A percentile compares a stretch with the other conserved stretches of the same genome.
Evolutionary conservation across 2,888 invertebrate genomes (phyloP).

Genomic region (Lasioglossum vierecki): DNA sequence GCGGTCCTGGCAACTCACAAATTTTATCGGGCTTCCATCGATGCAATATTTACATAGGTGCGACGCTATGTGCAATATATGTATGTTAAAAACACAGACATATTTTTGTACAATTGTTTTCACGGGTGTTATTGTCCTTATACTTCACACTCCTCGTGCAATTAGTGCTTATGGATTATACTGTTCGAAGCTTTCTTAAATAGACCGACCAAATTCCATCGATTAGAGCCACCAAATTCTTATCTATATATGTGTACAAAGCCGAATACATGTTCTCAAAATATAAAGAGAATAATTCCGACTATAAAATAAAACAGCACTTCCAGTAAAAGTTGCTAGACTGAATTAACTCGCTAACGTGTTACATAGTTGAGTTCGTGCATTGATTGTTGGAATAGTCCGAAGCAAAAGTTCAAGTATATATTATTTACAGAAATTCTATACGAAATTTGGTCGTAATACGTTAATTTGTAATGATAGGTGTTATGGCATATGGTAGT

Average conservation of each 20-base stretch:
- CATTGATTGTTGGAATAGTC: background rate
- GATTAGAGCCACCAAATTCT: background rate
- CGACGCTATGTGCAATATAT: background rate
- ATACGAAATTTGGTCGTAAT: background rate
- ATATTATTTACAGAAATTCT: background rate
- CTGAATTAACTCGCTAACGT: background rate
- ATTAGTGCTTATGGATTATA: background rate
- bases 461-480: background rate
- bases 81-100: background rate
- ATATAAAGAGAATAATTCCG: background rate
- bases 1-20: conserved; percentile 33
- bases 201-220: background rate
- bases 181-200: too few species aligned
- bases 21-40: conserved; percentile 20
- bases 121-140: background rate
- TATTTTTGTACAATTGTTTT: background rate
- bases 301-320: background rate
- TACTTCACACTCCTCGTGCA: background rate
- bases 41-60: background rate
- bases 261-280: background rate
- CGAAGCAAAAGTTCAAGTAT: background rate
- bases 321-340: background rate
- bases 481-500: background rate
- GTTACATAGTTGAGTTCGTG: background rate
- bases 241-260: background rate